Evolutionary conservation across 2,113 vertebrate species (phyloP).

Genomic region (Progne subis): DNA sequence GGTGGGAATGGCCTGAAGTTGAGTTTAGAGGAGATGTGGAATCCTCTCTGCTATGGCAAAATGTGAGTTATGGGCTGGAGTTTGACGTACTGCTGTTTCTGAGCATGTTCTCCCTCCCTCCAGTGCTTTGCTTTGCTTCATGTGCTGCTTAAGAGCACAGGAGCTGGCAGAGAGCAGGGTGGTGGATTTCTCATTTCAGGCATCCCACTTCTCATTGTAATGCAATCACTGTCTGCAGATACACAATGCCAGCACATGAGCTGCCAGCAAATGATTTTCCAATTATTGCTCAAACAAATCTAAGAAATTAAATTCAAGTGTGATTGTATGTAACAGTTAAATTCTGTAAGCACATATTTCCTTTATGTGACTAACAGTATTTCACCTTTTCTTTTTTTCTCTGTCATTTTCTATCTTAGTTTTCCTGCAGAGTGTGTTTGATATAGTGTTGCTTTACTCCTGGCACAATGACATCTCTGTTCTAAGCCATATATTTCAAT

Average conservation of each 20-base stretch:
- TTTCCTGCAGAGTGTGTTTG: not conserved
- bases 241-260: conserved; percentile 1
- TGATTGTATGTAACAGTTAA: conserved; percentile 14
- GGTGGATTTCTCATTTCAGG: conserved; percentile 18
- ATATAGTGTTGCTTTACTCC: not conserved
- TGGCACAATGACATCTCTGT: not conserved
- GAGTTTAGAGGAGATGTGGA: not conserved
- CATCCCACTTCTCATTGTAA: conserved; percentile 38
- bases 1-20: not conserved
- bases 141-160: conserved; percentile 7
- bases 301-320: conserved; percentile 31
- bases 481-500: not conserved
- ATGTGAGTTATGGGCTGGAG: not conserved
- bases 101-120: not conserved
- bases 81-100: not conserved
- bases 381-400: not conserved
- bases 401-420: not conserved
- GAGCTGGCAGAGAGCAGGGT: not conserved
- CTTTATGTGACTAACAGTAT: not conserved
- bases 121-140: conserved; percentile 28
- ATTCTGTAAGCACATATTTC: conserved; percentile 6
- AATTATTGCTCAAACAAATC: conserved; percentile 35
- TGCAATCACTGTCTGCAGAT: conserved; percentile 32
- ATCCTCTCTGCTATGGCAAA: not conserved
- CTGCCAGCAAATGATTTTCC: conserved; percentile 54